These are phyloP conservation scores for Orchestes rusci DNA, from an alignment of 2,888 invertebrate species.

Conservation along the genomic window DNA sequence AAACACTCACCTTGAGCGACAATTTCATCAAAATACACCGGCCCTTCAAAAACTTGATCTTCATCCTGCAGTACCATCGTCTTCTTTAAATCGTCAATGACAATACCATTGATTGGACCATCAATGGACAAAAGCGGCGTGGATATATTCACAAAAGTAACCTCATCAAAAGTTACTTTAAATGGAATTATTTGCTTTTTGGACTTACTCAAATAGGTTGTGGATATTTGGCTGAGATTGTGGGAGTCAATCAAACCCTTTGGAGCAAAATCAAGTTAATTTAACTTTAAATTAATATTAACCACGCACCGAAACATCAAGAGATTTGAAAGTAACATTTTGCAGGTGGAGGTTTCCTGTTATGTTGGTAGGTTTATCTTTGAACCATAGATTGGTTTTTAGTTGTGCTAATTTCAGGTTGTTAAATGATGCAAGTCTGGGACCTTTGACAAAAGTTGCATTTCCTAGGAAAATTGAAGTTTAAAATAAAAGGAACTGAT, in stretches of 20 bases:
- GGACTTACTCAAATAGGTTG: slow-evolving; percentile 49
- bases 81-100: slow-evolving; percentile 43
- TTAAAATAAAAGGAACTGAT: slow-evolving; percentile 5
- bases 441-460: slow-evolving; percentile 26
- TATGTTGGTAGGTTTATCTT: slow-evolving; percentile 37
- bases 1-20: slow-evolving; percentile 29
- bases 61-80: slow-evolving; percentile 42
- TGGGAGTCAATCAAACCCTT: too few relatives aligned
- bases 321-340: slow-evolving; percentile 37
- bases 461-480: slow-evolving; percentile 22
- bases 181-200: slow-evolving; percentile 45
- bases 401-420: slow-evolving; percentile 15
- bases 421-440: slow-evolving; percentile 21
- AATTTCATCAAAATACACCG: slow-evolving; percentile 32
- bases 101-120: slow-evolving; percentile 37
- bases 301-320: too few relatives aligned
- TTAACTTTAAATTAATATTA: too few relatives aligned
- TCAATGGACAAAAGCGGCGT: slow-evolving; percentile 36
- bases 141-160: slow-evolving; percentile 39
- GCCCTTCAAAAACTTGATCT: slow-evolving; percentile 42
- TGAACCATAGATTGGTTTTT: slow-evolving; percentile 43
- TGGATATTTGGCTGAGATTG: slow-evolving; percentile 43
- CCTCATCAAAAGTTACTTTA: slow-evolving; percentile 42
- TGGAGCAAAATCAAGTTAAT: too few relatives aligned
- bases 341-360: slow-evolving; percentile 35